Conservation (phyloP, 2,113 vertebrate species). For the Thermophis baileyi region DNA sequence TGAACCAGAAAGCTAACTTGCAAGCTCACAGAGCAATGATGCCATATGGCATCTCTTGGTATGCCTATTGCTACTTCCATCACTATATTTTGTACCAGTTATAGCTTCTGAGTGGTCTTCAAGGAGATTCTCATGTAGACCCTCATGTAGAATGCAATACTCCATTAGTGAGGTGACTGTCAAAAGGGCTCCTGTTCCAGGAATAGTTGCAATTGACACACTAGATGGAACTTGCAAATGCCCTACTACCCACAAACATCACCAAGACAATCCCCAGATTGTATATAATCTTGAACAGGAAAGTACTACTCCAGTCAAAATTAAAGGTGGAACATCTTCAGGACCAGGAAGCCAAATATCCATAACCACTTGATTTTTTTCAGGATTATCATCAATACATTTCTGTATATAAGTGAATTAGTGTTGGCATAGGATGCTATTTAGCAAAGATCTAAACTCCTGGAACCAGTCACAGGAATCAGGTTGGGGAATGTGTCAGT, state of each 20-base stretch:
- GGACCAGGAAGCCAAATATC: no score
- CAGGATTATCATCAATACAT: neutral
- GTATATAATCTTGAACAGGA: no score
- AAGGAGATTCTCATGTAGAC: neutral
- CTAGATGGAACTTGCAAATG: neutral
- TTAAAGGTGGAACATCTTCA: no score
- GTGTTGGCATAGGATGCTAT: neutral
- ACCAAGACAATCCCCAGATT: no score
- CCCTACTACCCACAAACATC: no score
- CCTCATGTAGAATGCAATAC: neutral
- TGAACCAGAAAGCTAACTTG: neutral
- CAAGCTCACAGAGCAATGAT: neutral
- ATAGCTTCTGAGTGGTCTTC: neutral
- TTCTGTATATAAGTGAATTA: neutral
- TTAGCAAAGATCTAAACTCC: neutral
- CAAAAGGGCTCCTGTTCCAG: neutral
- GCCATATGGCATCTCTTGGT: neutral
- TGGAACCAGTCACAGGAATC: neutral
- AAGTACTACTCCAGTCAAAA: no score
- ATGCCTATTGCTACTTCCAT: neutral
- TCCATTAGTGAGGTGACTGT: neutral
- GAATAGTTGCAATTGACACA: neutral
- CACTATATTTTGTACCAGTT: neutral
- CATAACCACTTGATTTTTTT: no score
- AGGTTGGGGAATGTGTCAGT: neutral